Evolutionary conservation across 2,888 invertebrate genomes (phyloP), one percentile per base, ranked within the genome.

Genomic region (Sinodicranocentrus sp.): DNA sequence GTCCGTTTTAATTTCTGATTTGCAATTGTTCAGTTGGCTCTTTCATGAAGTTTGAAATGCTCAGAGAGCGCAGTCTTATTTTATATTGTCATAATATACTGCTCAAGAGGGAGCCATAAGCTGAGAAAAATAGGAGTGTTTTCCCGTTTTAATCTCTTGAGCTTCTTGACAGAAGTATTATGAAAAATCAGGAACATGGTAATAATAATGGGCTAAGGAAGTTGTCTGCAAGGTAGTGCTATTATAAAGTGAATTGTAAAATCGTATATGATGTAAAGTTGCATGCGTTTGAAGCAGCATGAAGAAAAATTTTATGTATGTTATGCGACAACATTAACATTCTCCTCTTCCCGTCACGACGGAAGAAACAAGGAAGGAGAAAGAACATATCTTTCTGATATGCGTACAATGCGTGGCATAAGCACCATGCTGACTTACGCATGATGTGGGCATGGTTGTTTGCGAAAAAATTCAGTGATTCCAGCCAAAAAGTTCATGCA

Each of bases 401-500:
- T 59, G 70, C 78, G 70, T 78, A 48, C 39, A 68, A 44, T 78
- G 68, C 57, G 57, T 57, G 48, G 54, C 3, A 21, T 54, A 54
- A 1, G n/a, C 2, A 26, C 54, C 68, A 52, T 43, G 67, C 57
- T 43, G 17, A 26, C 33, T 52, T 79, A 73, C 82, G 82, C 82
- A 61, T 75, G 59, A 82, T 44, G 28, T 54, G 17, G 26, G 19
- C 17, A 61, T 25, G 21, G 39, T 48, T 65, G 28, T 82, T 44
- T 82, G 77, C 82, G 71, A 83, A 85, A 83, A 86, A 85, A 79
- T 84, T 84, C 84, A 78, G 82, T 75, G 80, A 84, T 84, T 87
- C 85, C 85, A 85, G 88, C 88, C 86, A 86, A 88, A 86, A 86
- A 82, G 86, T 86, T 84, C 86, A 79, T 84, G 79, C 79, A 84